phyloP scores from a whole-genome alignment of 2,888 invertebrate genomes.

The Calameuta pallipes region DNA sequence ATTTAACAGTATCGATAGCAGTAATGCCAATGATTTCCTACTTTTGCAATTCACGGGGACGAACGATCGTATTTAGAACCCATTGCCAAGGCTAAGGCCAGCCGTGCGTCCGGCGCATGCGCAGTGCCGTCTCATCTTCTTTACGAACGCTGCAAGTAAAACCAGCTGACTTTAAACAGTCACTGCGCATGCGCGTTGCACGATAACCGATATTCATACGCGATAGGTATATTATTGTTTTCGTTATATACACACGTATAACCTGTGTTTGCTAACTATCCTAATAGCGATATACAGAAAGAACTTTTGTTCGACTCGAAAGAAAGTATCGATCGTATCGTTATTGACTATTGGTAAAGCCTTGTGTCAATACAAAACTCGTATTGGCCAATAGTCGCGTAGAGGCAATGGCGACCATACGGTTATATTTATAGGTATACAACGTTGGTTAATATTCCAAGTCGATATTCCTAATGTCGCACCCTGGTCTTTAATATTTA shows the following conservation, averaged over 20 bases:
- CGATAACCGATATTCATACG: not conserved
- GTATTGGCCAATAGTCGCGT: not conserved
- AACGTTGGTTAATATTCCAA: not conserved
- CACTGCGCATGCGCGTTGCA: not conserved
- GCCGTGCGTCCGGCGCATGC: too few relatives aligned
- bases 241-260: not conserved
- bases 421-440: not conserved
- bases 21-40: not conserved
- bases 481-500: not conserved
- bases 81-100: not conserved
- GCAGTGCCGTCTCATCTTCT: not conserved
- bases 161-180: not conserved
- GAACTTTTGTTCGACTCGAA: not conserved
- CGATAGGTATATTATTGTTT: not conserved
- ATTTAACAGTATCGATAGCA: not conserved
- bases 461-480: not conserved
- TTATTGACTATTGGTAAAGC: not conserved
- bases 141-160: not conserved
- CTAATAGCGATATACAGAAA: not conserved
- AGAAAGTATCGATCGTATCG: not conserved
- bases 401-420: not conserved
- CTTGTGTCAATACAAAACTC: not conserved
- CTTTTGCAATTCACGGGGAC: not conserved
- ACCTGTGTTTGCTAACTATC: not conserved
- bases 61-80: not conserved